phyloP scores from a whole-genome alignment of 2,797 vertebrate species.

The Urocyon cinereoargenteus region DNA sequence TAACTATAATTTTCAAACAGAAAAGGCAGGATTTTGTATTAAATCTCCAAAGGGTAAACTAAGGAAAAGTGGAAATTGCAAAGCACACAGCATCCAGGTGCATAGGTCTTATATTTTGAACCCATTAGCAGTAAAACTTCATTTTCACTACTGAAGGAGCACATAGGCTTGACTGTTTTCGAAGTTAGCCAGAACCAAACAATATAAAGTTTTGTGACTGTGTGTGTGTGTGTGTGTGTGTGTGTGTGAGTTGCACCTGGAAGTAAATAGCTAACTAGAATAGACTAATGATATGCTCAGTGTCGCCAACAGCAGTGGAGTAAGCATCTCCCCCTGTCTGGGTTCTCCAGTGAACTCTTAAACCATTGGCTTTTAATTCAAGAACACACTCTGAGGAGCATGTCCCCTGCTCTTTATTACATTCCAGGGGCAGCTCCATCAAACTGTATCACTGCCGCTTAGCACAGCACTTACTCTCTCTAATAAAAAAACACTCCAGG shows the following conservation, averaged over 20 bases:
- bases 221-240: not conserved
- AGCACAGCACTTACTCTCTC: not conserved
- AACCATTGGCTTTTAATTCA: slow-evolving; percentile 72
- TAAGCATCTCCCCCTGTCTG: slow-evolving; percentile 49
- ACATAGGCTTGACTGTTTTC: slow-evolving; percentile 1
- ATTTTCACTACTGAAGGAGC: not conserved
- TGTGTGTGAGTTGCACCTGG: slow-evolving; percentile 64
- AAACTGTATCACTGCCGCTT: slow-evolving; percentile 75
- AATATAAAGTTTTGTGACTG: not conserved
- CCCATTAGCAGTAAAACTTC: not conserved
- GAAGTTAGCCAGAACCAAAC: slow-evolving; percentile 31
- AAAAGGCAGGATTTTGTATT: not conserved
- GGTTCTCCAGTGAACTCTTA: slow-evolving; percentile 79
- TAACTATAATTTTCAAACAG: not conserved
- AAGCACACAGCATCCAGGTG: not conserved
- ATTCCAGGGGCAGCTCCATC: slow-evolving; percentile 74
- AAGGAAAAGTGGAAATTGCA: not conserved
- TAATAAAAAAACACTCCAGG: slow-evolving; percentile 51
- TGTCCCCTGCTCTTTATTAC: slow-evolving; percentile 72
- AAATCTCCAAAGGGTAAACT: not conserved
- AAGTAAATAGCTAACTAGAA: slow-evolving; percentile 56
- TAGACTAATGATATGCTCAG: slow-evolving; percentile 8
- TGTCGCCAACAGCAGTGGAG: not conserved
- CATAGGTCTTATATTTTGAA: slow-evolving; percentile 6
- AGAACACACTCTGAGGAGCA: slow-evolving; percentile 67